Evolutionary conservation across 2,113 vertebrate species (phyloP).

Genomic region (Perca flavescens): DNA sequence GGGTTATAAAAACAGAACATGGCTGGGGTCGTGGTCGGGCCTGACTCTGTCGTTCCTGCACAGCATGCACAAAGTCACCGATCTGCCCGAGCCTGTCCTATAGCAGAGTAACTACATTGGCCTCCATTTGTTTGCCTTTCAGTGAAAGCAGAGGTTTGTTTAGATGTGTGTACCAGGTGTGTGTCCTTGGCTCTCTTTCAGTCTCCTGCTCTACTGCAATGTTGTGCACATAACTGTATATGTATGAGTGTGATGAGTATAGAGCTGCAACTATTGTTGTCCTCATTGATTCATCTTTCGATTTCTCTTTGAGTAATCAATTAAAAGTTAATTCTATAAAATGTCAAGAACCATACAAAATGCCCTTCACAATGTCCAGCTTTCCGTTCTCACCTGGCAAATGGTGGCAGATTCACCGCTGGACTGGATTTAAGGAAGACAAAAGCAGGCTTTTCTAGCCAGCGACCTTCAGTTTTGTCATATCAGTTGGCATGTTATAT

Average conservation of each 20-base stretch:
- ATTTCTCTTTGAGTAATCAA: neutral
- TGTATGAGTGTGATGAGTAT: neutral
- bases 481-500: no score
- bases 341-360: neutral
- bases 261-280: neutral
- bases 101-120: constrained; percentile 11
- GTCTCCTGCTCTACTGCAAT: neutral
- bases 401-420: neutral
- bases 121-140: constrained; percentile 46
- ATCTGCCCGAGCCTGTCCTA: constrained; percentile 11
- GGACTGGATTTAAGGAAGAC: neutral
- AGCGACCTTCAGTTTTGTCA: neutral
- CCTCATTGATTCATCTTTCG: neutral
- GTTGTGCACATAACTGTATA: neutral
- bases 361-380: neutral
- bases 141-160: constrained; percentile 29
- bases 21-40: constrained; percentile 63
- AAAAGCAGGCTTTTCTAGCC: neutral
- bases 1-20: constrained; percentile 78
- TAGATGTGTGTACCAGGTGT: constrained; percentile 40
- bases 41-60: constrained; percentile 56
- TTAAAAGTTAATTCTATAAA: neutral
- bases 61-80: constrained; percentile 50
- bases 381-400: neutral
- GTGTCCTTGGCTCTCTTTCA: constrained; percentile 6